Percentiles rank a stretch among this genome's conserved stretches.
Evolutionary conservation across 2,113 vertebrate genomes (phyloP).

Genomic region (Seriola rivoliana): DNA sequence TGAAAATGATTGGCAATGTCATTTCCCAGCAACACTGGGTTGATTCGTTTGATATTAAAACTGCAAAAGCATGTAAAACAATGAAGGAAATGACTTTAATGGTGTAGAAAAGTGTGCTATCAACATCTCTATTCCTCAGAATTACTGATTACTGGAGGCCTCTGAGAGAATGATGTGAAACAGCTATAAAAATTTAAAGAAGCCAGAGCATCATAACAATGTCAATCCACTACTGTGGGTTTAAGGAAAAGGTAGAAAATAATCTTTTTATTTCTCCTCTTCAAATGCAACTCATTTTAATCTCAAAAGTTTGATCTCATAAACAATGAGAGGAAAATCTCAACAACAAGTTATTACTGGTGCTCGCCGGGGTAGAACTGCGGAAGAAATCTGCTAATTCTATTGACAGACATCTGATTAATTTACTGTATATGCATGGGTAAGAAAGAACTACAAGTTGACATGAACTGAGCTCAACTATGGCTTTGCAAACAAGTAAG

Average conservation of each 20-base stretch:
- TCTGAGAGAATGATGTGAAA: slow-evolving; percentile 3
- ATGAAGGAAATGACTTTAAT: slow-evolving; percentile 13
- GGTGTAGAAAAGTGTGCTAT: neutral
- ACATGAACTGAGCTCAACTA: slow-evolving; percentile 20
- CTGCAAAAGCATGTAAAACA: slow-evolving; percentile 36
- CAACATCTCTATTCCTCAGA: neutral
- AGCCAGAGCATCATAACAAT: neutral
- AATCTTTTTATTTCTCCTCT: neutral
- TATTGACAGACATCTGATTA: slow-evolving; percentile 21
- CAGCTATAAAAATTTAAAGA: neutral
- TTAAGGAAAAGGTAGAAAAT: neutral
- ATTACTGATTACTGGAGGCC: slow-evolving; percentile 6
- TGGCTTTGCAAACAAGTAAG: slow-evolving; percentile 20
- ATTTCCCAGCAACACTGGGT: slow-evolving; percentile 63
- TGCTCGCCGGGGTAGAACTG: slow-evolving; percentile 15
- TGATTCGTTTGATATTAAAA: slow-evolving; percentile 43
- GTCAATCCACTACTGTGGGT: neutral
- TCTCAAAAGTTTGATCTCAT: slow-evolving; percentile 19
- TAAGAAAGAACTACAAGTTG: neutral
- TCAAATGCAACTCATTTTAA: neutral
- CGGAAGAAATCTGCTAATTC: slow-evolving; percentile 25
- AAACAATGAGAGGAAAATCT: neutral
- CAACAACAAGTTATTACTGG: slow-evolving; percentile 8
- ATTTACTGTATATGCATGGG: neutral
- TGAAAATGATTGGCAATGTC: slow-evolving; percentile 80